Evolutionary conservation across 2,888 invertebrate species (phyloP), one percentile per base, ranked within the genome.

Genomic region (Tuberolachnus salignus): DNA sequence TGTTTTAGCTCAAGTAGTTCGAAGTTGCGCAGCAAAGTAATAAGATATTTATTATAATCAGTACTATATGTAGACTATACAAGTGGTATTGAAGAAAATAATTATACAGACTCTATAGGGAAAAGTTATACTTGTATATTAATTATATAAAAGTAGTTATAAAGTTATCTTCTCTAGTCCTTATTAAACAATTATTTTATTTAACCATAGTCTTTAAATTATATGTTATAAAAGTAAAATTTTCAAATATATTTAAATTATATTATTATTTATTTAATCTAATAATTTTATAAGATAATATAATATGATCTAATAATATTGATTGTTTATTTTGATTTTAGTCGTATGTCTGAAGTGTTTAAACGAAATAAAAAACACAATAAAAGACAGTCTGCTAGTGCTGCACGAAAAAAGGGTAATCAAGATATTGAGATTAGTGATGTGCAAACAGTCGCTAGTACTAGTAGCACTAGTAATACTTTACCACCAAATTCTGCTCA

Each of bases 281-380:
- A 3, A 6, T 19, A n/a, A n/a, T n/a, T n/a, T n/a, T n/a, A n/a
- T n/a, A n/a, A n/a, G n/a, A n/a, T n/a, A n/a, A n/a, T 42, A n/a
- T n/a, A n/a, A n/a, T n/a, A n/a, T n/a, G 26, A 14, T 11, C 13
- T 19, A 53, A 9, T 53, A 0, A 21, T 55, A 21, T 21, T 6
- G n/a, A 21, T 21, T 1, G 13, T 19, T 21, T 1, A 11, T 19
- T 46, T 3, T 21, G 44, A 49, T n/a, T 49, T 14, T 26, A 78
- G 78, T 69, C 67, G 78, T 16, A 69, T 78, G 66, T 69, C 78
- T n/a, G 78, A 78, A 69, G 78, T 78, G 21, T 67, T 78, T 23
- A 78, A 78, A 21, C 51, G 78, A 26, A 78, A 78, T 69, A 78
- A 78, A 69, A 78, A 78, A 51, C 69, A 78, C 19, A 78, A 78